Percentiles rank a stretch among this genome's conserved stretches.
phyloP scores from a whole-genome alignment of 2,888 invertebrate species.

The Caenorhabditis sinica region DNA sequence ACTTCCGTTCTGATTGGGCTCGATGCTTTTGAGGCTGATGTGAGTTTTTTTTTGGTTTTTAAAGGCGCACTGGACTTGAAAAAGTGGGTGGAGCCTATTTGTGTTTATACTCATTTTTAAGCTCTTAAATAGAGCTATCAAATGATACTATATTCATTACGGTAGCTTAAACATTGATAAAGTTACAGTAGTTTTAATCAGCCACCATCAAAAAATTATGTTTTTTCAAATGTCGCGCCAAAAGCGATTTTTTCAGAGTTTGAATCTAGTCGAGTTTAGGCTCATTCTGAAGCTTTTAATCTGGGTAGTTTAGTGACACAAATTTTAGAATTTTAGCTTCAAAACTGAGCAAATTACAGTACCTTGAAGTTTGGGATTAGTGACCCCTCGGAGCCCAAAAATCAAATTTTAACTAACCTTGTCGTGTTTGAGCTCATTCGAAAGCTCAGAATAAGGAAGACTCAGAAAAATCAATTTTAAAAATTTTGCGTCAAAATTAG shows the following conservation, averaged over 20 bases:
- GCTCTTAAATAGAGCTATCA: background rate
- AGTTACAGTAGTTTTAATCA: background rate
- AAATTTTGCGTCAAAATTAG: background rate
- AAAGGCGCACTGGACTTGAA: too few relatives aligned
- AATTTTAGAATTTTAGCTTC: too few relatives aligned
- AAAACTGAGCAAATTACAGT: too few relatives aligned
- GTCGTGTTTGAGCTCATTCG: too few relatives aligned
- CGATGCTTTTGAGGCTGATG: constrained; percentile 56
- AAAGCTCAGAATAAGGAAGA: background rate
- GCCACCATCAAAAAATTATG: too few relatives aligned
- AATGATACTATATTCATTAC: background rate
- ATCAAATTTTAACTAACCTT: too few relatives aligned
- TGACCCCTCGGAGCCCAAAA: too few relatives aligned
- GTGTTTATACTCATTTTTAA: constrained; percentile 1
- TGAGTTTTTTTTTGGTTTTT: constrained; percentile 20
- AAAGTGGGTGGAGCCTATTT: background rate
- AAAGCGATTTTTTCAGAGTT: background rate
- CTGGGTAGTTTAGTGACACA: too few relatives aligned
- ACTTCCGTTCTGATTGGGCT: constrained; percentile 50
- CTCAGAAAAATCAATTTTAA: background rate
- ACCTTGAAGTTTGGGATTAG: too few relatives aligned
- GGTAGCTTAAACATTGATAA: background rate
- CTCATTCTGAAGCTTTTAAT: background rate
- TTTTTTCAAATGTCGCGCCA: background rate
- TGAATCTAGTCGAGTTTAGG: background rate